A percentile compares a stretch with the other conserved stretches of the same genome.
These are phyloP conservation scores for Phataginus tetradactyla DNA, from an alignment of 2,797 vertebrate genomes.

Conservation along the genomic window DNA sequence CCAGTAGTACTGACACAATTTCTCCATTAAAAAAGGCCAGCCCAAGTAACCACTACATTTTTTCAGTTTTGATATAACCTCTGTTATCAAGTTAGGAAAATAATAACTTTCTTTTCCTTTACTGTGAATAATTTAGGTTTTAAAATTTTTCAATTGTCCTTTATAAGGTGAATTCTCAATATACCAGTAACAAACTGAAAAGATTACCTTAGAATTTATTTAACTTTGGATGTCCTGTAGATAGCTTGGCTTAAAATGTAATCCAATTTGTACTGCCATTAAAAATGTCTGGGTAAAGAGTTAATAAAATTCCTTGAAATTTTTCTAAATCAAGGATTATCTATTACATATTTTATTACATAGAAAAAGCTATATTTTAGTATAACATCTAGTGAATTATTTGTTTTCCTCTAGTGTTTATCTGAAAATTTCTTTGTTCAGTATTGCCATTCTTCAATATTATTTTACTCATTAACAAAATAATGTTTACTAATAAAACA, in stretches of 20 bases:
- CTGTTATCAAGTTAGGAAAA: neutral
- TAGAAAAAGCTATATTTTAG: neutral
- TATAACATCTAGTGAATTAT: neutral
- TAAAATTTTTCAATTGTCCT: neutral
- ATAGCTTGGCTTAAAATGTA: slow-evolving; percentile 10
- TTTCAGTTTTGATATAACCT: neutral
- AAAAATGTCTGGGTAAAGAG: neutral
- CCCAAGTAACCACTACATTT: neutral
- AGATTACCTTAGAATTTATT: neutral
- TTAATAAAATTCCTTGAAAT: neutral
- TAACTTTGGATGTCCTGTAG: neutral
- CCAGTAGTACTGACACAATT: neutral
- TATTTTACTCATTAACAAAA: slow-evolving; percentile 30
- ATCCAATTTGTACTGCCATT: neutral
- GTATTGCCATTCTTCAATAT: neutral
- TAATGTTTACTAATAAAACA: neutral
- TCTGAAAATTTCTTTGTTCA: neutral
- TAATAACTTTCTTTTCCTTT: neutral
- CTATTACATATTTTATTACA: neutral
- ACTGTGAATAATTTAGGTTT: neutral
- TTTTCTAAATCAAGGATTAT: neutral
- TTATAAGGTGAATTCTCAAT: neutral
- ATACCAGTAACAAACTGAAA: neutral
- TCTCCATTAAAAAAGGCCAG: neutral
- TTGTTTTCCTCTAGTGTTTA: neutral